phyloP scores from a whole-genome alignment of 2,113 vertebrate genomes.

The Poeciliopsis prolifica region DNA sequence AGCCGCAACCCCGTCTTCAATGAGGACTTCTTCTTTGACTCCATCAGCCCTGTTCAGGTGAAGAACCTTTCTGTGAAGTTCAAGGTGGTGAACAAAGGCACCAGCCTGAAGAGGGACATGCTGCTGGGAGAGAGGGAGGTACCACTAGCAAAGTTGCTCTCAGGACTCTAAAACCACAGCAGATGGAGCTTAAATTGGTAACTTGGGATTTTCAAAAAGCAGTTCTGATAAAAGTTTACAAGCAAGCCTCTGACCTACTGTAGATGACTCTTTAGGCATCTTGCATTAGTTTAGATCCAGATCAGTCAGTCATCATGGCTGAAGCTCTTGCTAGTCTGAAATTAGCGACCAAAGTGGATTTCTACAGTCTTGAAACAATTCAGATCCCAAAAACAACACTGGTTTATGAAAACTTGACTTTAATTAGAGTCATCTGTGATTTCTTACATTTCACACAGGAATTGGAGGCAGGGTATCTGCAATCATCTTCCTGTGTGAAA shows the following conservation, averaged over 20 bases:
- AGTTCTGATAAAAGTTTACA: background rate
- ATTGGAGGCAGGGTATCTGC: background rate
- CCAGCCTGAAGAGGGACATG: conserved; percentile 92
- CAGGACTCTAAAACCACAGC: conserved; percentile 70
- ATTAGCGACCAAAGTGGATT: background rate
- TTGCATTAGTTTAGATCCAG: background rate
- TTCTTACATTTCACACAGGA: background rate
- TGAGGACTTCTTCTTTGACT: conserved; percentile 98
- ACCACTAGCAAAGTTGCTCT: conserved; percentile 84
- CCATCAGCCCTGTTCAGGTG: conserved; percentile 83
- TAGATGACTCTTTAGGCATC: background rate
- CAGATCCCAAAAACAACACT: background rate
- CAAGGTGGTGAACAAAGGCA: conserved; percentile 98
- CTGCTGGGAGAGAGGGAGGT: conserved; percentile 94
- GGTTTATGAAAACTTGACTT: background rate
- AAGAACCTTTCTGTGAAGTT: conserved; percentile 92
- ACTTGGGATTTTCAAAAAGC: background rate
- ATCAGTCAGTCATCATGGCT: background rate
- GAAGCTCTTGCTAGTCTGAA: background rate
- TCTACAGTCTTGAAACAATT: background rate
- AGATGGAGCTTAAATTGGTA: background rate
- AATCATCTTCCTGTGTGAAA: background rate
- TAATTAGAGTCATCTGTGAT: background rate
- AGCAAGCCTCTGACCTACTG: background rate
- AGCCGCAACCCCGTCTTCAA: conserved; percentile 96